phyloP scores from a whole-genome alignment of 1,140 invertebrate genomes.

The Drosophila equinoxialis region DNA sequence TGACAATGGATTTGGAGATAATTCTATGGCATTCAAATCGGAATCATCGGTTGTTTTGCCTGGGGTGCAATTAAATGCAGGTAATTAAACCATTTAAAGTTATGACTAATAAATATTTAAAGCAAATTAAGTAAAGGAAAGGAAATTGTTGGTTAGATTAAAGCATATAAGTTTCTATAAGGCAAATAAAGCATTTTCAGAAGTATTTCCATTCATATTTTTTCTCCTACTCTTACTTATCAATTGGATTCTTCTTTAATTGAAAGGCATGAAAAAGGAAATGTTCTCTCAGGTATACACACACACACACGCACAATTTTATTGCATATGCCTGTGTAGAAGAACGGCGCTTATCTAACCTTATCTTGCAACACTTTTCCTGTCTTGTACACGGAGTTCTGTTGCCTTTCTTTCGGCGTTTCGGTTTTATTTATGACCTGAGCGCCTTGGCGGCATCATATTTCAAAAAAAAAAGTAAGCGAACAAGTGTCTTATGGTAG shows the following conservation, averaged over 20 bases:
- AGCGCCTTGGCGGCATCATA: constrained; percentile 68
- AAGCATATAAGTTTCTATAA: too few species aligned
- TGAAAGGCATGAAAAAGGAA: background rate
- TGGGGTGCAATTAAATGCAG: constrained; percentile 63
- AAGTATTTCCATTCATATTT: background rate
- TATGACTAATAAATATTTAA: too few species aligned
- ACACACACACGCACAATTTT: background rate
- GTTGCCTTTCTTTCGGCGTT: constrained; percentile 30
- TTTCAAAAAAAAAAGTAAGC: constrained; percentile 57
- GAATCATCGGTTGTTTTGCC: constrained; percentile 67
- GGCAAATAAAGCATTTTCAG: too few species aligned
- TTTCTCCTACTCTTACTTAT: background rate
- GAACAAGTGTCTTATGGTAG: constrained; percentile 68
- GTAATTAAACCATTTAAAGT: constrained; percentile 28
- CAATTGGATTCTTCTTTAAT: constrained; percentile 3
- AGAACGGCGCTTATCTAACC: constrained; percentile 73
- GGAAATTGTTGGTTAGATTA: too few species aligned
- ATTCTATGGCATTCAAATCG: constrained; percentile 51
- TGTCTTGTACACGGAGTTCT: constrained; percentile 30
- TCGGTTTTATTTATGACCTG: constrained; percentile 71
- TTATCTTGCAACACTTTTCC: constrained; percentile 74
- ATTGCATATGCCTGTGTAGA: constrained; percentile 15
- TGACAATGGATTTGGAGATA: constrained; percentile 6
- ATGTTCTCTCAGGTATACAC: background rate
- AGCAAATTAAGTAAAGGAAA: too few species aligned